These are phyloP conservation scores for Coptodon rendalli DNA, from an alignment of 2,113 vertebrate genomes.

Conservation along the genomic window DNA sequence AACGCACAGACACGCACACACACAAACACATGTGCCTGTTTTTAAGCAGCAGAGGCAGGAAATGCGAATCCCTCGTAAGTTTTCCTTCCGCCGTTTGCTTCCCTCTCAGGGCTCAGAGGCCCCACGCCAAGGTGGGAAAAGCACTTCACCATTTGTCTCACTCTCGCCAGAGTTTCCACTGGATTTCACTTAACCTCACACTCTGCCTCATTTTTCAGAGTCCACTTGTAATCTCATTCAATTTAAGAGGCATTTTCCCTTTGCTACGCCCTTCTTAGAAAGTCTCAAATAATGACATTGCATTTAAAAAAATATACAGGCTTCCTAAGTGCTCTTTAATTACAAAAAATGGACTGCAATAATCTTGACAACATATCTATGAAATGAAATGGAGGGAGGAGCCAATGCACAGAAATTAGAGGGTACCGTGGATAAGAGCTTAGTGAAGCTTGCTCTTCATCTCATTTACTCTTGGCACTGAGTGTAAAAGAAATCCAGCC, in stretches of 20 bases:
- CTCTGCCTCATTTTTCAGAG: neutral
- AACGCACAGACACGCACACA: conserved; percentile 36
- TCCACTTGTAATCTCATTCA: neutral
- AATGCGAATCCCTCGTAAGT: conserved; percentile 69
- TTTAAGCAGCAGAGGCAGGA: conserved; percentile 59
- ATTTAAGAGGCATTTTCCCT: neutral
- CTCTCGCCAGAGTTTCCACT: neutral
- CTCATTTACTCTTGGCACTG: neutral
- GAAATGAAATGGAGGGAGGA: conserved; percentile 7
- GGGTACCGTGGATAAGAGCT: neutral
- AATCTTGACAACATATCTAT: neutral
- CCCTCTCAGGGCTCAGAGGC: conserved; percentile 60
- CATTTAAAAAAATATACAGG: neutral
- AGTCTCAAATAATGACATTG: neutral
- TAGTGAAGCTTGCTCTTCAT: neutral
- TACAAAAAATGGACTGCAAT: neutral
- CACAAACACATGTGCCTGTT: conserved; percentile 39
- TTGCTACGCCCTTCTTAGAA: neutral
- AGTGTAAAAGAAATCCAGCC: conserved; percentile 20
- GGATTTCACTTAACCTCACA: neutral
- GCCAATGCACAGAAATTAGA: conserved; percentile 25
- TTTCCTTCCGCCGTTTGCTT: conserved; percentile 63
- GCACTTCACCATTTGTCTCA: conserved; percentile 61
- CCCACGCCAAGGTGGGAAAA: conserved; percentile 56
- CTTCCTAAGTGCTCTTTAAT: neutral